Evolutionary conservation across 64 coral and sea anemone species (phyloP).

Genomic region (Platygyra sinensis): DNA sequence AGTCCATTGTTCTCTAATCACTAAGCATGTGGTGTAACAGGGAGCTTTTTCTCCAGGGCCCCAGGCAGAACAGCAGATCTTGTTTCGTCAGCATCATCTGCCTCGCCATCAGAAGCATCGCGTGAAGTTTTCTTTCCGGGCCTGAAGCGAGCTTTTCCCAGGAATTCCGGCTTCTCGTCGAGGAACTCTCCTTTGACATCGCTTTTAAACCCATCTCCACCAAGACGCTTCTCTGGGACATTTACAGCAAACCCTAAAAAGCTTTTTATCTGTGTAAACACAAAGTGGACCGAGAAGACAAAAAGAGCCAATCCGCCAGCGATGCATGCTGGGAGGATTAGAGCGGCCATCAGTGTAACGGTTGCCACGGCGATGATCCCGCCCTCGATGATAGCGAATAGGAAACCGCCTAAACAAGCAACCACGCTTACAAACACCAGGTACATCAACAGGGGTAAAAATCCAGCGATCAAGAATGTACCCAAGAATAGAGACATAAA

Average conservation of each 20-base stretch:
- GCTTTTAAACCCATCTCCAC: neutral
- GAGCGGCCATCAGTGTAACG: neutral
- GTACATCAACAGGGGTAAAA: constrained; percentile 5
- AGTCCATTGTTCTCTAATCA: neutral
- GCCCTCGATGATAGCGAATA: neutral
- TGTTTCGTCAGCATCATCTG: neutral
- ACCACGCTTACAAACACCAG: neutral
- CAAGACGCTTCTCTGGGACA: neutral
- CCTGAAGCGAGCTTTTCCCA: neutral
- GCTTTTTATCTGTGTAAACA: neutral
- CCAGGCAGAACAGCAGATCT: neutral
- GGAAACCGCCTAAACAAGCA: neutral
- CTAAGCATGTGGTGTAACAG: neutral
- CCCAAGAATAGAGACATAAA: neutral
- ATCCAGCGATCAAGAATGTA: neutral
- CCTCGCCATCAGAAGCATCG: neutral
- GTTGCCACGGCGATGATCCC: constrained; percentile 25
- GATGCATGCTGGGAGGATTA: constrained; percentile 11
- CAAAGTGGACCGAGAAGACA: neutral
- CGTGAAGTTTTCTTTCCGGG: neutral
- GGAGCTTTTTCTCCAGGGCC: neutral
- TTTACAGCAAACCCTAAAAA: neutral
- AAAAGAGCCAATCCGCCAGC: neutral
- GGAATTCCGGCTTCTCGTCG: neutral
- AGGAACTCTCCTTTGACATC: too few species aligned